phyloP scores from a whole-genome alignment of 2,888 invertebrate species.

The Limnephilus marmoratus region DNA sequence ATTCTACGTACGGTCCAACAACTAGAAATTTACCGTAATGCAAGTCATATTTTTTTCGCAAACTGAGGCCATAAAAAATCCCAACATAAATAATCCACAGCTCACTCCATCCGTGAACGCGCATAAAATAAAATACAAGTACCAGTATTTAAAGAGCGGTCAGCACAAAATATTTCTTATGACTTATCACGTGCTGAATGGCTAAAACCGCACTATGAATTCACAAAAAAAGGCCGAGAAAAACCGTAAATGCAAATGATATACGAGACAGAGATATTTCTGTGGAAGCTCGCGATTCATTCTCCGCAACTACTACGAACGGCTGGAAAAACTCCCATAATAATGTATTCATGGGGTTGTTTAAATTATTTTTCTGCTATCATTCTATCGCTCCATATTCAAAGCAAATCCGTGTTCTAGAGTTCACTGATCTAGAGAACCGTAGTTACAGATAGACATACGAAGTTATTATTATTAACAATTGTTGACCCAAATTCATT shows the following conservation, averaged over 20 bases:
- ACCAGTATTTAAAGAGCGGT: not conserved
- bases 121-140: not conserved
- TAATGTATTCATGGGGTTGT: not conserved
- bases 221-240: not conserved
- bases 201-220: not conserved
- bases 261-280: not conserved
- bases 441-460: too few species aligned
- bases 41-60: not conserved
- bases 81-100: not conserved
- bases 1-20: not conserved
- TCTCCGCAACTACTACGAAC: not conserved
- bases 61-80: not conserved
- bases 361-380: too few species aligned
- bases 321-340: not conserved
- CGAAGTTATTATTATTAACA: too few species aligned
- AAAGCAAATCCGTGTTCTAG: too few species aligned
- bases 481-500: too few species aligned
- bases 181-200: not conserved
- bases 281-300: not conserved
- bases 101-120: not conserved
- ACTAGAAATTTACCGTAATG: not conserved
- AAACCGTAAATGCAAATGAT: not conserved
- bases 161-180: not conserved
- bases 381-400: too few species aligned
- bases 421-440: too few species aligned